Evolutionary conservation across 2,797 vertebrate genomes (phyloP), one percentile per base, ranked within the genome.

Genomic region (Sphaeramia orbicularis): DNA sequence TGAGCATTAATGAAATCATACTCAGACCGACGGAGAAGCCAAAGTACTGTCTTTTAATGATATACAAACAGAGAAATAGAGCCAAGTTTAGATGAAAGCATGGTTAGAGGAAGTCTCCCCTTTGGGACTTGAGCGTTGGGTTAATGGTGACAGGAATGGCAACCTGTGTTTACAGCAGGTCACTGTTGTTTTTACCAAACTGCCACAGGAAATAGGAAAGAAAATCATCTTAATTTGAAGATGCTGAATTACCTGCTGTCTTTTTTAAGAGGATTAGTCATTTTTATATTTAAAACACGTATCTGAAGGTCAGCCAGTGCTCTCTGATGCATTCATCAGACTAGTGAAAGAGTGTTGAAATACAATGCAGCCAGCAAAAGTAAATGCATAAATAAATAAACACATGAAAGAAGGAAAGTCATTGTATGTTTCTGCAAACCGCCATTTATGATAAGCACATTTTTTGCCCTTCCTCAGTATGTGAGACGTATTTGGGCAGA

Each of bases 1-100:
- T 86, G 87, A 87, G 86, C 54, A 41, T 73, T 89, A 89, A 89
- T 86, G 80, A 78, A 88, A 78, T 80, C 53, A 79, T 68, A 74
- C 67, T 55, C 72, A 68, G 36, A 54, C 57, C 47, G 56, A 68
- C 74, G 78, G 74, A 75, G 64, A 78, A 74, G 76, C 63, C 61
- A 76, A 71, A 86, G 70, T 27, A 36, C 48, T 42, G 65, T 37
- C 40, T 83, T 74, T 80, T 88, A 90, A 89, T 86, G 85, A 81
- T 76, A 71, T 65, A 72, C 77, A 80, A 85, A 83, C 72, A 88
- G 57, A 77, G 30, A 32, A 61, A 76, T 38, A 30, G 70, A 44
- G 64, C 59, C 51, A 18, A 49, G 65, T 67, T 65, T 15, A 82
- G 81, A 90, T 85, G 68, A 83, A 90, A 85, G 84, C 30, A 55